Evolutionary conservation across 2,113 vertebrate species (phyloP).

Genomic region (Lepus timidus): DNA sequence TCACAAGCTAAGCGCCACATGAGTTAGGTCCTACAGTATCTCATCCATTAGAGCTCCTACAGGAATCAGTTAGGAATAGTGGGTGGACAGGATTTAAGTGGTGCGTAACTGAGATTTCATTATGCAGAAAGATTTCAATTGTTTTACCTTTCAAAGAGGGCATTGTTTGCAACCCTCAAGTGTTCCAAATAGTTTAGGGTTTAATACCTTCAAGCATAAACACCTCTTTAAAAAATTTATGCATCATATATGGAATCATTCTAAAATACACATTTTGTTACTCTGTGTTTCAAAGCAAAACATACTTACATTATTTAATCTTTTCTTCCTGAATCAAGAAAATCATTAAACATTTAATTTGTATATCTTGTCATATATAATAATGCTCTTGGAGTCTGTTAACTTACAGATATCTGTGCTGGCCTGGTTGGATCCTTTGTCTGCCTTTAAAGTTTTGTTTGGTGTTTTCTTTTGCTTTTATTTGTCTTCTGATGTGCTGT

Average conservation of each 20-base stretch:
- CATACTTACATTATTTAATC: conserved; percentile 64
- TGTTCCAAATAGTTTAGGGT: conserved; percentile 51
- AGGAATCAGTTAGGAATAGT: not conserved
- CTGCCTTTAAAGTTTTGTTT: conserved; percentile 68
- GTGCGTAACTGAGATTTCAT: conserved; percentile 48
- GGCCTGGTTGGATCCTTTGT: conserved; percentile 14
- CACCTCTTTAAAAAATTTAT: conserved; percentile 70
- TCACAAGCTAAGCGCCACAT: not conserved
- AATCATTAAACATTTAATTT: conserved; percentile 70
- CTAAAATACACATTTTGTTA: conserved; percentile 64
- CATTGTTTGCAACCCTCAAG: conserved; percentile 17
- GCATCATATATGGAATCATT: conserved; percentile 58
- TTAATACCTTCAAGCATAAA: conserved; percentile 72
- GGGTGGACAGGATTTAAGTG: not conserved
- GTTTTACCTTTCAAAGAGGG: conserved; percentile 56
- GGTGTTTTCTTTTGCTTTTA: conserved; percentile 71
- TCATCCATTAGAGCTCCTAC: not conserved
- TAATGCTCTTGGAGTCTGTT: conserved; percentile 56
- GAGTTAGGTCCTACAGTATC: not conserved
- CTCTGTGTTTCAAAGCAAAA: conserved; percentile 62
- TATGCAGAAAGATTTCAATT: conserved; percentile 53
- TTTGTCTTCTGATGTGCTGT: conserved; percentile 71
- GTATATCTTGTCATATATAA: conserved; percentile 60
- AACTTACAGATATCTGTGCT: conserved; percentile 27
- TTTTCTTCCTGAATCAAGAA: conserved; percentile 64